phyloP scores from a whole-genome alignment of 2,888 invertebrate species.

The Cerastoderma edule region DNA sequence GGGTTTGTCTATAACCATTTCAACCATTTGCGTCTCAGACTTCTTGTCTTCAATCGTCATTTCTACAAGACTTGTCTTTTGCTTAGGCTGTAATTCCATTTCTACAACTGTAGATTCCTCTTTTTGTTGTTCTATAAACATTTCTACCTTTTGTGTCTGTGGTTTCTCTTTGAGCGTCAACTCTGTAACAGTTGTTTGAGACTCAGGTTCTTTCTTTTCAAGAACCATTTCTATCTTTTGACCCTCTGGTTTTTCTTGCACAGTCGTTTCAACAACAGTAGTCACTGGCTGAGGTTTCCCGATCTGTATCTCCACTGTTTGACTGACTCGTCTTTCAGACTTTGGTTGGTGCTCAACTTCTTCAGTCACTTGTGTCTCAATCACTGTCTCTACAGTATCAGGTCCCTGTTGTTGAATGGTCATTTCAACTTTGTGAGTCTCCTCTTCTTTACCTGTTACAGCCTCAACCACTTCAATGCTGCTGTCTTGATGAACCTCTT shows the following conservation, averaged over 20 bases:
- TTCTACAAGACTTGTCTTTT: background rate
- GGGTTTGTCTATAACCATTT: slow-evolving; percentile 1
- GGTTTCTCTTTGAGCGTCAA: slow-evolving; percentile 4
- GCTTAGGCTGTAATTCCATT: background rate
- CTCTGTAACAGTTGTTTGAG: slow-evolving; percentile 36
- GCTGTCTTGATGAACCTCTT: no score
- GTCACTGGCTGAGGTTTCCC: slow-evolving; percentile 1
- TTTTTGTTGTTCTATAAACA: background rate
- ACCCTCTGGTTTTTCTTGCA: slow-evolving; percentile 29
- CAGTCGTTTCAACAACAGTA: slow-evolving; percentile 13
- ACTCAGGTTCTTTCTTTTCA: slow-evolving; percentile 34
- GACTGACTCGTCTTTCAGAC: slow-evolving; percentile 6
- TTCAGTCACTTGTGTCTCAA: slow-evolving; percentile 33
- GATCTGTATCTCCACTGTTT: slow-evolving; percentile 29
- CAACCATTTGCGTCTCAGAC: background rate
- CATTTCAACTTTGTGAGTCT: slow-evolving; percentile 19
- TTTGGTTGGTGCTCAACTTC: slow-evolving; percentile 30
- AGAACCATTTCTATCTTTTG: slow-evolving; percentile 24
- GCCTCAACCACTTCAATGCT: background rate
- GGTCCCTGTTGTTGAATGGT: background rate
- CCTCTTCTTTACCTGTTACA: background rate
- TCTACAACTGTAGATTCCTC: background rate
- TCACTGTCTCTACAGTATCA: background rate
- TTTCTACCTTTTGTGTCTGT: slow-evolving; percentile 7
- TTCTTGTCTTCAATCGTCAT: background rate